Percentiles rank a stretch among this genome's conserved stretches.
phyloP scores from a whole-genome alignment of 2,797 vertebrate species.

The Limosa lapponica region DNA sequence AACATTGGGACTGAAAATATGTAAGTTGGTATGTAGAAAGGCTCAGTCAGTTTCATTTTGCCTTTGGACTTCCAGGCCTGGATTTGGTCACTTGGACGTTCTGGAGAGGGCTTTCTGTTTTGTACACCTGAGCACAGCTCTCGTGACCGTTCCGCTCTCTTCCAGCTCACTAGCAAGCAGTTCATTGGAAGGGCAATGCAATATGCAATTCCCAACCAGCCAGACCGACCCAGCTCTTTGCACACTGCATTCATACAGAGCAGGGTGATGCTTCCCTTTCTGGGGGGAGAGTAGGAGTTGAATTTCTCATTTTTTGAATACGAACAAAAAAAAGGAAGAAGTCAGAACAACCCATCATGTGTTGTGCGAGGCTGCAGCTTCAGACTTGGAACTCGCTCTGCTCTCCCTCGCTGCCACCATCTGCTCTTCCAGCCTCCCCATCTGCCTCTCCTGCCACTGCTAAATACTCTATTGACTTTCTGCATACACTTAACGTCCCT shows the following conservation, averaged over 20 bases:
- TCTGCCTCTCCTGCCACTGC: constrained; percentile 2
- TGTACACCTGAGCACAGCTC: not conserved
- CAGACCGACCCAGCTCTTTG: not conserved
- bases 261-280: not conserved
- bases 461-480: not conserved
- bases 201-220: accelerated
- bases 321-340: not conserved
- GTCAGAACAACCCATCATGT: not conserved
- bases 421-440: constrained; percentile 50
- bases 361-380: not conserved
- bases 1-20: not conserved
- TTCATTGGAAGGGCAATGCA: not conserved
- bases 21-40: accelerated
- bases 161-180: not conserved
- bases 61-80: not conserved
- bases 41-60: not conserved
- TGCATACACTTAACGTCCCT: not conserved
- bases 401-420: constrained; percentile 10
- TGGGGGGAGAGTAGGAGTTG: accelerated
- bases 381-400: not conserved
- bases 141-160: accelerated
- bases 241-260: accelerated
- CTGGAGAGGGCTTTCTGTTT: not conserved
- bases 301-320: not conserved
- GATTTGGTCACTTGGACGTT: not conserved